These are phyloP conservation scores for Drosophila pseudoananassae DNA, from an alignment of 1,140 invertebrate genomes.

Conservation along the genomic window DNA sequence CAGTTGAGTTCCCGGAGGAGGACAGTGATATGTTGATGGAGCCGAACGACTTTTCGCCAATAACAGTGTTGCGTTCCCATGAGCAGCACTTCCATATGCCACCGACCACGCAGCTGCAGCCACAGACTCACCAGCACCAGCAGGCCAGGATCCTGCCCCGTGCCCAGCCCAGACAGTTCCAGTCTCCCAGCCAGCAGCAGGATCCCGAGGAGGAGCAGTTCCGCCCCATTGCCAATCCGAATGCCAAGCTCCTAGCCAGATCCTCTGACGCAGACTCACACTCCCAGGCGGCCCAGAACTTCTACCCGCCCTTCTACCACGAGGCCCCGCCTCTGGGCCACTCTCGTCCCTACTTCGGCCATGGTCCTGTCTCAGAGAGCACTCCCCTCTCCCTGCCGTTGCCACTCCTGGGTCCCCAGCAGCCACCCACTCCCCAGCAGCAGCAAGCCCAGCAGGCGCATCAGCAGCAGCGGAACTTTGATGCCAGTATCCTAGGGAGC, in stretches of 20 bases:
- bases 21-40: conserved; percentile 83
- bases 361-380: conserved; percentile 37
- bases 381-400: conserved; percentile 50
- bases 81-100: conserved; percentile 76
- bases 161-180: conserved; percentile 36
- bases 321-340: conserved; percentile 81
- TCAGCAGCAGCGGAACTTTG: conserved; percentile 63
- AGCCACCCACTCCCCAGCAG: background rate
- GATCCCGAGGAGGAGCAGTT: conserved; percentile 62
- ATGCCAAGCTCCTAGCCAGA: conserved; percentile 42
- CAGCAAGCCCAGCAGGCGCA: conserved; percentile 18
- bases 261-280: conserved; percentile 70
- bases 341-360: conserved; percentile 76
- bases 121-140: conserved; percentile 20
- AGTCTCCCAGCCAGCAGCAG: conserved; percentile 33
- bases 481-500: conserved; percentile 89
- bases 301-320: conserved; percentile 81
- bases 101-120: conserved; percentile 63
- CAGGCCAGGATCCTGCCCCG: conserved; percentile 23
- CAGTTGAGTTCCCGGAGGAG: conserved; percentile 80
- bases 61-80: conserved; percentile 75
- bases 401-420: conserved; percentile 39
- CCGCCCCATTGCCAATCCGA: conserved; percentile 61
- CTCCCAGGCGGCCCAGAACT: conserved; percentile 79
- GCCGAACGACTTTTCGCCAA: conserved; percentile 76